Evolutionary conservation across 2,113 vertebrate genomes (phyloP), one percentile per base, ranked within the genome.

Genomic region (Trichechus manatus): DNA sequence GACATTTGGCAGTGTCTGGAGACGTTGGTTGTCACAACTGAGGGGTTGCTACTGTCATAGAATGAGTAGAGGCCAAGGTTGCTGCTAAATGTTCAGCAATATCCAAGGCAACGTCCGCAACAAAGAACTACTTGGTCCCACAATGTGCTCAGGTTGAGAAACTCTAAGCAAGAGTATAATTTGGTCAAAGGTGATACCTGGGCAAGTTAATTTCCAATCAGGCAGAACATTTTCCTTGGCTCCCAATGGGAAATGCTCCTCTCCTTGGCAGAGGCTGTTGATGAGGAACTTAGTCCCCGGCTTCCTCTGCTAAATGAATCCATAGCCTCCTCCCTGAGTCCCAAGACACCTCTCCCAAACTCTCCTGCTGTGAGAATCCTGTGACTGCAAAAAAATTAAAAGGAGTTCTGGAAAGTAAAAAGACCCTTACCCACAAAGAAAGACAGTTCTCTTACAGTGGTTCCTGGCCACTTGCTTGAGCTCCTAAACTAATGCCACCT

Each of bases 381-480:
- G 25, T 77, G 47, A 75, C 14, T 31, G 53, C 13, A 81, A 39
- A 68, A 95, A 81, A 94, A 87, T 33, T 36, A 85, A 96, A 92
- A 86, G 3, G 1, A 68, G 29, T 53, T 86, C 25, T 61, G 89
- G 47, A 47, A 33, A 70, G 59, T 84, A 93, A 63, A 5, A 15
- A 36, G 10, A 39, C 1, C 56, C 6, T 13, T 29, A 82, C n/a
- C 23, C 1, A 72, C 25, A 72, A 36, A 47, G 44, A 79, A 33
- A 33, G 53, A 72, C 0, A 15, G 22, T 31, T 87, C 14, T 39
- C 29, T 83, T 61, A 63, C 39, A 61, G 39, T 56, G 87, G 10
- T 17, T 70, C 23, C 63, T 90, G 63, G 20, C 5, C 83, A 59
- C 27, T 88, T 93, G 87, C 22, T 79, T 31, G 79, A 75, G 56